Conservation (phyloP, 2,888 invertebrate genomes). For the Xanthorhoe designata region DNA sequence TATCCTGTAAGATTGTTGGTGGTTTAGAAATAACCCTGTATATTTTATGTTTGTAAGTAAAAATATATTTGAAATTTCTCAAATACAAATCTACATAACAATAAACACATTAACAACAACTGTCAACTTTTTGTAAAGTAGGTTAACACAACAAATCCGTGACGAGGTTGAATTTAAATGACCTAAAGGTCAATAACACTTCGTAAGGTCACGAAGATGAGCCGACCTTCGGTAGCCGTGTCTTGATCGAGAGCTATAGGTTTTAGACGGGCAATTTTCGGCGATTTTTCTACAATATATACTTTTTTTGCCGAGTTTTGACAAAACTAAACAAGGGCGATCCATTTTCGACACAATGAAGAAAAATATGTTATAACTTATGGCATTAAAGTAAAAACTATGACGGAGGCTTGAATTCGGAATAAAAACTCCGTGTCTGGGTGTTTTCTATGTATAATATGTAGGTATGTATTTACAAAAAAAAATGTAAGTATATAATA, state of each 20-base stretch:
- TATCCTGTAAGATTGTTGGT: no score
- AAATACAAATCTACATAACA: constrained; percentile 1
- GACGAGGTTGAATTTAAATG: constrained; percentile 44
- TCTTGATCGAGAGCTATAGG: constrained; percentile 1
- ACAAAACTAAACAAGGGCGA: no score
- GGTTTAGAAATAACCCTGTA: no score
- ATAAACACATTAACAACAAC: constrained; percentile 8
- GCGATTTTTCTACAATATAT: neutral
- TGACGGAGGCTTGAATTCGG: no score
- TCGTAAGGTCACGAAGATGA: constrained; percentile 39
- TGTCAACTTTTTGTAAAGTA: constrained; percentile 33
- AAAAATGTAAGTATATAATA: no score
- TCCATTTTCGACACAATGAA: no score
- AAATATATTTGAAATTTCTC: constrained; percentile 9
- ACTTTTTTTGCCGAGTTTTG: no score
- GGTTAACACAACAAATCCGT: constrained; percentile 35
- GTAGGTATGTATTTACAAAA: no score
- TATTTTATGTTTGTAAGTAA: neutral
- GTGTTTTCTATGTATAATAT: no score
- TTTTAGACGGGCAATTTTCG: neutral
- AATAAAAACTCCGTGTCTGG: no score
- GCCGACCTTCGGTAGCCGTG: constrained; percentile 25
- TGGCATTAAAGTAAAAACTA: no score
- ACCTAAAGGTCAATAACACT: constrained; percentile 47
- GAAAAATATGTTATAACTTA: no score